phyloP scores from a whole-genome alignment of 2,797 vertebrate genomes.

The Diplodus puntazzo region DNA sequence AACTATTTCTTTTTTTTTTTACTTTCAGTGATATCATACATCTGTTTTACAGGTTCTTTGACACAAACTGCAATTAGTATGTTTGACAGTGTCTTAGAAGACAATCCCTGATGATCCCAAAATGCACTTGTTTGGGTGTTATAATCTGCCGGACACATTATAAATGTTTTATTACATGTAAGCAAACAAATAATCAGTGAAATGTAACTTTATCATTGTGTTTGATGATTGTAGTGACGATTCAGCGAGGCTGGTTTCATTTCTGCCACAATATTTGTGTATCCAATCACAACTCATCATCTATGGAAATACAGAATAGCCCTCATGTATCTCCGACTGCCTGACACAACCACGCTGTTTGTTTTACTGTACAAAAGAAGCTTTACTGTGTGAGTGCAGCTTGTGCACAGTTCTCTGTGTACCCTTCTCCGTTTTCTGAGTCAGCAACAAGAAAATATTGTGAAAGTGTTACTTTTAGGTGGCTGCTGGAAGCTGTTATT shows the following conservation, averaged over 20 bases:
- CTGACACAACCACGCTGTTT: background rate
- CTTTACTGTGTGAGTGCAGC: background rate
- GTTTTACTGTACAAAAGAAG: background rate
- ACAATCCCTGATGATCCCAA: background rate
- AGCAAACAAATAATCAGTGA: background rate
- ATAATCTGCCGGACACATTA: background rate
- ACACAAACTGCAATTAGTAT: background rate
- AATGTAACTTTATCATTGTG: constrained; percentile 1
- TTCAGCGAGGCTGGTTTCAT: constrained; percentile 2
- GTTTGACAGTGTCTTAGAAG: background rate
- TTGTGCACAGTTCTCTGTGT: constrained; percentile 9
- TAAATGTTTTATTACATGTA: background rate
- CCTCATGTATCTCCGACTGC: background rate
- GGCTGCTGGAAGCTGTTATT: constrained; percentile 47
- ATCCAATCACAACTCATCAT: background rate
- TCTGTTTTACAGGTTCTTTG: background rate
- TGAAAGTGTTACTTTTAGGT: constrained; percentile 38
- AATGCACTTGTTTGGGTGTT: background rate
- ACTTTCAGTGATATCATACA: background rate
- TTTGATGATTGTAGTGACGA: constrained; percentile 10
- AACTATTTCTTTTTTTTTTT: background rate
- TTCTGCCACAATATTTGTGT: background rate
- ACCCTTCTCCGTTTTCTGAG: constrained; percentile 20
- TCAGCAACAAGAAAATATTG: constrained; percentile 39
- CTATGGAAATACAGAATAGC: background rate